Evolutionary conservation across 2,113 vertebrate species (phyloP).

Genomic region (Muntiacus reevesi): DNA sequence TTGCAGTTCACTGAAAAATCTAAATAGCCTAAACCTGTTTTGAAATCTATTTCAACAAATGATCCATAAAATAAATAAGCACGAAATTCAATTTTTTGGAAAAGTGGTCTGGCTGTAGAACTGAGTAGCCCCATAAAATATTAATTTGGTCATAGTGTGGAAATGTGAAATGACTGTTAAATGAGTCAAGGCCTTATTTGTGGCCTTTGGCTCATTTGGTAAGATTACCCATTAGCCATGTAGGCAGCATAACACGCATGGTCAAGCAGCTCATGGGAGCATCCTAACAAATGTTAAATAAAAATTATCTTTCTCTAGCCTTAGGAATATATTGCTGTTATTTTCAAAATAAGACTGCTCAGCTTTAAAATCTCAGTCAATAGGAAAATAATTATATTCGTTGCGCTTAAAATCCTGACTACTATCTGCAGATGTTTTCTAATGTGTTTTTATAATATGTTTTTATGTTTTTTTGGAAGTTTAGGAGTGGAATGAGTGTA

Average conservation of each 20-base stretch:
- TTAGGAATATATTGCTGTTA: conserved; percentile 43
- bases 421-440: neutral
- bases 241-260: conserved; percentile 54
- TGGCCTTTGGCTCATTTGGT: conserved; percentile 72
- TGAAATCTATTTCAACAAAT: conserved; percentile 70
- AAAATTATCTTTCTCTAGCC: conserved; percentile 56
- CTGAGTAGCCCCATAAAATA: conserved; percentile 68
- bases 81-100: conserved; percentile 75
- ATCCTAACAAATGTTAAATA: conserved; percentile 69
- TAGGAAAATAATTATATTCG: conserved; percentile 37
- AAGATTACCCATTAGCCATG: conserved; percentile 56
- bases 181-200: conserved; percentile 72
- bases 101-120: conserved; percentile 66
- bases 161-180: conserved; percentile 66
- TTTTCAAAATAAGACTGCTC: conserved; percentile 45
- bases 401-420: conserved; percentile 39
- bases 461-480: neutral
- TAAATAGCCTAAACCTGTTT: conserved; percentile 71
- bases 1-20: conserved; percentile 67
- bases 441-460: neutral
- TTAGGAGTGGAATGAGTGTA: neutral
- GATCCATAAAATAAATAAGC: conserved; percentile 74
- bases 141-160: conserved; percentile 63
- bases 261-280: conserved; percentile 64
- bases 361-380: conserved; percentile 26